A percentile compares a stretch with the other conserved stretches of the same genome.
Evolutionary conservation across 2,888 invertebrate species (phyloP).

Genomic region (Rhingia rostrata): DNA sequence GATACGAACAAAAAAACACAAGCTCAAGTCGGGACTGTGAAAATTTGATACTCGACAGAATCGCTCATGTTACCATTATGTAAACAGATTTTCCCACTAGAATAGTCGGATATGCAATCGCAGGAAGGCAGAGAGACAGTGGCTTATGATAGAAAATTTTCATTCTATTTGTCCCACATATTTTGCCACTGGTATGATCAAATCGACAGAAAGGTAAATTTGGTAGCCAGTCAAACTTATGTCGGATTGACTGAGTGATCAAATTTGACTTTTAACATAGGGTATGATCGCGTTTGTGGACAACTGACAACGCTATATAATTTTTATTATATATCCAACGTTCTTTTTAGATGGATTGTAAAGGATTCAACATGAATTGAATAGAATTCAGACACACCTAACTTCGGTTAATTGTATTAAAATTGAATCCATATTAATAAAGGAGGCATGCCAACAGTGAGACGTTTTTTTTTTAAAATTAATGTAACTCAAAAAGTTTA

Average conservation of each 20-base stretch:
- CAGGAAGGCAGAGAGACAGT: slow-evolving; percentile 37
- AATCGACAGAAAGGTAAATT: slow-evolving; percentile 22
- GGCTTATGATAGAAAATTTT: slow-evolving; percentile 1
- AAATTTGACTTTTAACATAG: not conserved
- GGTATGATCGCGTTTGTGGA: slow-evolving; percentile 17
- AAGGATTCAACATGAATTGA: no score
- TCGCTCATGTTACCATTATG: slow-evolving; percentile 66
- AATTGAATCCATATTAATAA: no score
- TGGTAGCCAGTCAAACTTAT: not conserved
- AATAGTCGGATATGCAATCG: slow-evolving; percentile 18
- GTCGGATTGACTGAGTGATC: slow-evolving; percentile 8
- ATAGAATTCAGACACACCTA: no score
- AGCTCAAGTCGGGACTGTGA: slow-evolving; percentile 37
- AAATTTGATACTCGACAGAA: slow-evolving; percentile 57
- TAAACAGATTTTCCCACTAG: slow-evolving; percentile 66
- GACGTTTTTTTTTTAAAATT: no score
- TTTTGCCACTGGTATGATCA: slow-evolving; percentile 28
- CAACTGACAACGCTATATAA: not conserved
- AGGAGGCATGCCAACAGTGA: no score
- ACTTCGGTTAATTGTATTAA: no score
- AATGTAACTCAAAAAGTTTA: no score
- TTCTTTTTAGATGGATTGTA: no score
- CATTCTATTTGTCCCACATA: slow-evolving; percentile 26
- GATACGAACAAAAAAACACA: not conserved
- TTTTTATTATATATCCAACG: no score